Evolutionary conservation across 2,888 invertebrate genomes (phyloP).

Genomic region (Scaptomyza polygonia): DNA sequence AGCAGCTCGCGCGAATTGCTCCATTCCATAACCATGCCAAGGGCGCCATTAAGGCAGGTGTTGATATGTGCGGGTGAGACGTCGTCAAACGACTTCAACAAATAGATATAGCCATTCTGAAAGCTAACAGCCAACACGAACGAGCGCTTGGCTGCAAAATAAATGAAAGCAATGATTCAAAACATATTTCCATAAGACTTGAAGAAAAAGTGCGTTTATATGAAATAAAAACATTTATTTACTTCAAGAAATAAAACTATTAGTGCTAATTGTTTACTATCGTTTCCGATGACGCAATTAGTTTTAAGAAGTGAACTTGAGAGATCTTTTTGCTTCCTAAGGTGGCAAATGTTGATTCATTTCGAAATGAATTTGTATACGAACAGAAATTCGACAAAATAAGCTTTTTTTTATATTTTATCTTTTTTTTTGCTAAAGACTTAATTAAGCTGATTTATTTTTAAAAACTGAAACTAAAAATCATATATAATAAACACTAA

Average conservation of each 20-base stretch:
- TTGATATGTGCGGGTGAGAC: constrained; percentile 94
- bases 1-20: constrained; percentile 96
- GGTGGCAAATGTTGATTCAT: no score
- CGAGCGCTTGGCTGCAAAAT: constrained; percentile 86
- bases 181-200: background rate
- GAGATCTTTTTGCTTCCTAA: no score
- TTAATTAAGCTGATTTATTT: no score
- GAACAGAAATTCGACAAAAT: no score
- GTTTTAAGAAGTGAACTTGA: background rate
- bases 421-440: no score
- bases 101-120: constrained; percentile 94
- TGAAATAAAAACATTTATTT: background rate
- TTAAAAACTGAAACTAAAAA: no score
- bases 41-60: constrained; percentile 89
- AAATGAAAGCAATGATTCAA: background rate
- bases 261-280: background rate
- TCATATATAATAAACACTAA: no score
- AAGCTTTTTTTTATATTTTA: no score
- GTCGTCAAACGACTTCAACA: constrained; percentile 96
- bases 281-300: background rate
- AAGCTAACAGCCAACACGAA: constrained; percentile 95
- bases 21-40: constrained; percentile 96
- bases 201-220: no score
- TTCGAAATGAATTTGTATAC: no score
- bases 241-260: background rate